A percentile compares a stretch with the other conserved stretches of the same genome.
phyloP scores from a whole-genome alignment of 2,888 invertebrate species.

The Hirtodrosophila confusa region DNA sequence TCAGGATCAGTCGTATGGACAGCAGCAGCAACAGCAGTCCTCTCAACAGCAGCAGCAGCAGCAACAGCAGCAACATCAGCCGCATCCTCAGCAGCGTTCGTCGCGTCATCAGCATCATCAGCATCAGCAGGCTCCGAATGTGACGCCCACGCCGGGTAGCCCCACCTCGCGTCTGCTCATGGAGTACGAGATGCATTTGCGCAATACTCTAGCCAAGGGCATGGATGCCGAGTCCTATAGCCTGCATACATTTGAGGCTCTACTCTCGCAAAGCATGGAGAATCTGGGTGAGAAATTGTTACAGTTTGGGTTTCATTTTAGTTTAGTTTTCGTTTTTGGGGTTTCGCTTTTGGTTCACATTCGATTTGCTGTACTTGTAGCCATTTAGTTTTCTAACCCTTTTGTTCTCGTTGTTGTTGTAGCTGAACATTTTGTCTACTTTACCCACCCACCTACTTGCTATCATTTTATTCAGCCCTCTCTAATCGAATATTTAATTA shows the following conservation, averaged over 20 bases:
- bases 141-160: conserved; percentile 91
- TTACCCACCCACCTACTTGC: conserved; percentile 13
- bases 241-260: conserved; percentile 95
- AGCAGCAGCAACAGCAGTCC: conserved; percentile 79
- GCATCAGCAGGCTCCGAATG: conserved; percentile 87
- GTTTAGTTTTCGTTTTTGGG: conserved; percentile 37
- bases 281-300: conserved; percentile 89
- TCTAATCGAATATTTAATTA: conserved; percentile 77
- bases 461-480: conserved; percentile 35
- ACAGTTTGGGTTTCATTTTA: conserved; percentile 15
- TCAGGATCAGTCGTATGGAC: conserved; percentile 90
- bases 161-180: conserved; percentile 93
- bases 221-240: conserved; percentile 98
- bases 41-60: conserved; percentile 85
- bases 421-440: conserved; percentile 37
- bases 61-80: conserved; percentile 83
- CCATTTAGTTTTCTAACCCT: conserved; percentile 31
- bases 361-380: conserved; percentile 20
- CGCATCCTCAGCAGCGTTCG: conserved; percentile 69
- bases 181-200: conserved; percentile 96
- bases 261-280: conserved; percentile 97
- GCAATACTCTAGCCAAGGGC: conserved; percentile 96
- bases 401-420: conserved; percentile 62
- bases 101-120: conserved; percentile 87
- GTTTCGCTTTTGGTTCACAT: conserved; percentile 28